Base-by-base conservation (phyloP, 2,888 invertebrate genomes). In the Eucera pruinosa region DNA sequence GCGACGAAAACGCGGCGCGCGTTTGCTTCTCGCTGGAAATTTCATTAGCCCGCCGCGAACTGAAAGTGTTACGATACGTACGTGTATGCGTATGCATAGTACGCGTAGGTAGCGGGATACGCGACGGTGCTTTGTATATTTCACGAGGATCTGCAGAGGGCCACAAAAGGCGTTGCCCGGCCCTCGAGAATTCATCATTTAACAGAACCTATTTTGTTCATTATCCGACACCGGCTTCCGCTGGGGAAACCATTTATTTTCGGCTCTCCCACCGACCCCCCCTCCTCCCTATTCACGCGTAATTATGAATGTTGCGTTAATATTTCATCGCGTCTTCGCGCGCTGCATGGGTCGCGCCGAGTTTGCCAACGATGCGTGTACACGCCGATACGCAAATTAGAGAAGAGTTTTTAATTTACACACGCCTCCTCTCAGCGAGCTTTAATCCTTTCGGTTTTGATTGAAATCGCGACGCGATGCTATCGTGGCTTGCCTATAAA, bases 121-220 rank as follows among this genome's bases (percentile, higher is more conserved):
- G n/a, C n/a, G n/a, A n/a, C n/a, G n/a, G 23, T 15, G 36, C n/a
- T 61, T 48, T 33, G 33, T 61, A 47, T 61, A 61, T 33, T 61
- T 61, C 61, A 61, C 61, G 61, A 48, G 61, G 48, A 20, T 25
- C 13, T n/a, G 33, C 61, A 4, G 9, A n/a, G 5, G n/a, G 15
- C 23, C 23, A 61, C 61, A 61, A 61, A 60, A 20, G 47, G n/a
- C 18, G 33, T 7, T 23, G 2, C 6, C 30, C 33, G 11, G 5
- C 47, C 20, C 61, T 48, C 47, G 47, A 33, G 48, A 36, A 61
- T 61, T 61, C 61, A 48, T 61, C 61, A 61, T 61, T 61, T 36
- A 36, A 61, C 61, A 48, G 61, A 47, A 36, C 33, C 61, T 61
- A 61, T 48, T 48, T 61, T 48, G 33, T 61, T 61, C 61, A 61